Base-by-base conservation (phyloP, 2,888 invertebrate species). In the Hylaea fasciaria region DNA sequence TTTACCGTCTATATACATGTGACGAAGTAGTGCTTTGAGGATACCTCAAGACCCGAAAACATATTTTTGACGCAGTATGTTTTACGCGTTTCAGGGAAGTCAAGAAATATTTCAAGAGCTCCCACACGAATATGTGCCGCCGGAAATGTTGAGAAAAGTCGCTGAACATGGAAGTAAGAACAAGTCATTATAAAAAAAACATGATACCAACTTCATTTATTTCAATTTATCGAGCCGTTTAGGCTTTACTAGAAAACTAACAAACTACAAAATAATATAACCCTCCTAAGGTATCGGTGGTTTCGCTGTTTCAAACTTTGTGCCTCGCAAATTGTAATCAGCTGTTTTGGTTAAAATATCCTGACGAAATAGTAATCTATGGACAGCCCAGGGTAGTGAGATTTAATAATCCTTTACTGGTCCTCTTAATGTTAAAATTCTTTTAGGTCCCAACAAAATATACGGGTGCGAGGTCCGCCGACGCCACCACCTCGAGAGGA, bases 121-220 rank as follows among this genome's bases (percentile, higher is more conserved):
- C 48, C 99, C 99, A 0, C 96, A 98, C 78, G 99, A 99, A 88
- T 99, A 98, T 85, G 98, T 99, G 0, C 96, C 98, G 8, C 98
- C 99, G 0, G 97, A 98, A 79, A 97, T 97, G 94, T 89, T 99
- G 55, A 95, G 97, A 66, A 98, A 99, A 91, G 99, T 99, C 0
- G 97, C 99, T 0, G 96, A 98, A 82, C 98, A 99, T 86, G 99
- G 99, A 82, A 97, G 98, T 98, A 89, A 94, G 94, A 16, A 17
- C 22, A n/a, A n/a, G n/a, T n/a, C n/a, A n/a, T n/a, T n/a, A n/a
- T n/a, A n/a, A n/a, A n/a, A n/a, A n/a, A n/a, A n/a, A n/a, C n/a
- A n/a, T n/a, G n/a, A n/a, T n/a, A n/a, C n/a, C n/a, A n/a, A n/a
- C n/a, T n/a, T n/a, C n/a, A n/a, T n/a, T n/a, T n/a, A n/a, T n/a